A percentile compares a stretch with the other conserved stretches of the same genome.
Conservation (phyloP, 2,888 invertebrate species). For the Yponomeuta evonymella region DNA sequence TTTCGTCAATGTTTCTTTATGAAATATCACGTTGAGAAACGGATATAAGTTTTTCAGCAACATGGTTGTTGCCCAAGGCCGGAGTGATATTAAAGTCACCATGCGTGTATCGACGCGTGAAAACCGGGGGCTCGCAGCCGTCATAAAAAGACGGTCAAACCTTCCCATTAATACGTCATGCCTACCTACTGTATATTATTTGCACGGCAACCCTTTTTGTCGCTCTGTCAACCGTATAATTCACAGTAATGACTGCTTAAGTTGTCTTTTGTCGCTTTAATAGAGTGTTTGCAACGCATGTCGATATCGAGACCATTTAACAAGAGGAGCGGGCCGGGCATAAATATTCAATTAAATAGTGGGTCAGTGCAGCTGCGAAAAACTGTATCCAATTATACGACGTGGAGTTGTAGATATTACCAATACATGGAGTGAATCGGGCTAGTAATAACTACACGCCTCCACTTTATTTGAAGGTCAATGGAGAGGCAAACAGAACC, state of each 20-base stretch:
- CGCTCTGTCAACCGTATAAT: constrained; percentile 12
- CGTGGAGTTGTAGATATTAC: not conserved
- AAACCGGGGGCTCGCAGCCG: not conserved
- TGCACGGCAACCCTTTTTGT: constrained; percentile 9
- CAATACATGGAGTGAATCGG: not conserved
- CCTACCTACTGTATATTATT: constrained; percentile 11
- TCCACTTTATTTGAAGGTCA: not conserved
- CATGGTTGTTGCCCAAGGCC: not conserved
- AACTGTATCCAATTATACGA: not conserved
- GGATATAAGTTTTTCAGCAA: not conserved
- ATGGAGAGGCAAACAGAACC: not conserved
- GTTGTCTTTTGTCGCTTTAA: constrained; percentile 11
- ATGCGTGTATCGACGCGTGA: constrained; percentile 1
- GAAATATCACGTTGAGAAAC: not conserved
- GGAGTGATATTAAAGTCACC: not conserved
- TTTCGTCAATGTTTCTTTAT: too few species aligned
- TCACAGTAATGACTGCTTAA: constrained; percentile 14
- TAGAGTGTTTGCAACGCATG: constrained; percentile 10
- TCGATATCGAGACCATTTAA: constrained; percentile 2
- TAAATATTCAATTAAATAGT: constrained; percentile 16
- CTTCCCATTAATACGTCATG: constrained; percentile 5
- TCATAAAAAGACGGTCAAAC: not conserved
- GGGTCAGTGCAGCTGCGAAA: constrained; percentile 10
- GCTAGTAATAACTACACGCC: not conserved
- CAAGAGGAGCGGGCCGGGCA: constrained; percentile 3